Percentiles rank a stretch among this genome's conserved stretches.
Evolutionary conservation across 2,113 vertebrate species (phyloP).

Genomic region (Taurulus bubalis): DNA sequence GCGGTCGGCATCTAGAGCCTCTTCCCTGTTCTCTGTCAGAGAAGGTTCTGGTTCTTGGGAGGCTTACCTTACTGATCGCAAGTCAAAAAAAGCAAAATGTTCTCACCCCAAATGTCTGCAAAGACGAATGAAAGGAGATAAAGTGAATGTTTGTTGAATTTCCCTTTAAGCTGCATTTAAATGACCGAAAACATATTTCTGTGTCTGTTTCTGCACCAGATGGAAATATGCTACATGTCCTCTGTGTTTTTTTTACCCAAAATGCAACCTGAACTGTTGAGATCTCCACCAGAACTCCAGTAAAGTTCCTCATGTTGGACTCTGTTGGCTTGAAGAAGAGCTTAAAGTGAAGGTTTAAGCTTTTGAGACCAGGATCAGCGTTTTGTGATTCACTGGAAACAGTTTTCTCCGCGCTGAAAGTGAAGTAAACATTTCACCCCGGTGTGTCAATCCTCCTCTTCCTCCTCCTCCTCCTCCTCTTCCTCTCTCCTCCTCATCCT

Average conservation of each 20-base stretch:
- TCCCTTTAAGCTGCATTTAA: neutral
- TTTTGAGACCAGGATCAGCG: conserved; percentile 2
- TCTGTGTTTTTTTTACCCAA: neutral
- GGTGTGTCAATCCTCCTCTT: neutral
- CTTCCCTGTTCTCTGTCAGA: neutral
- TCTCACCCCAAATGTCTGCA: too few species aligned
- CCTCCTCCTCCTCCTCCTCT: neutral
- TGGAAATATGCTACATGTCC: neutral
- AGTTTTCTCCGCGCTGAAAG: neutral
- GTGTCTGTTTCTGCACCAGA: neutral
- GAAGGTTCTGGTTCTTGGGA: neutral
- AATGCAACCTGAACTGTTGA: neutral
- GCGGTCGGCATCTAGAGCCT: too few species aligned
- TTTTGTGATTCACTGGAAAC: conserved; percentile 10
- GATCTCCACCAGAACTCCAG: neutral
- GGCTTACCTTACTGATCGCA: neutral
- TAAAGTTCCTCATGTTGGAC: neutral
- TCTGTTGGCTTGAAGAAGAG: neutral
- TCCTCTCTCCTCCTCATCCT: neutral
- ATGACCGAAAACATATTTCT: neutral
- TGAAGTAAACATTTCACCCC: conserved; percentile 36
- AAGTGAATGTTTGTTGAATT: neutral
- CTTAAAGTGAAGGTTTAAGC: conserved; percentile 10
- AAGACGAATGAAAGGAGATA: neutral
- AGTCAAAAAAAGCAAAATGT: too few species aligned